Evolutionary conservation across 2,113 vertebrate genomes (phyloP).

Genomic region (Coreoperca whiteheadi): DNA sequence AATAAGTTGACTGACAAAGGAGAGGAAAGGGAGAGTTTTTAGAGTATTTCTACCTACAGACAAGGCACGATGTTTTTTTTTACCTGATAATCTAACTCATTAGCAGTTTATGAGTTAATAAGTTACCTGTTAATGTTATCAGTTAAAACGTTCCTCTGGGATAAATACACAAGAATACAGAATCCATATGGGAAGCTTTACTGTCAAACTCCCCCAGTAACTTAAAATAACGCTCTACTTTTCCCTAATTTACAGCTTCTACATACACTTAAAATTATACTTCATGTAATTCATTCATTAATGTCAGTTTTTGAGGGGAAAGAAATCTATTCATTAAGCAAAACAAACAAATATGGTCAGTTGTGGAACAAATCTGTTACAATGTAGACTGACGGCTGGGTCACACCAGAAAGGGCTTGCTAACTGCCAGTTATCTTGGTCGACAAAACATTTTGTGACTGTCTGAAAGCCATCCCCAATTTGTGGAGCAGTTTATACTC

Average conservation of each 20-base stretch:
- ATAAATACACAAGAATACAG: neutral
- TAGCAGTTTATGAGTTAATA: slow-evolving; percentile 14
- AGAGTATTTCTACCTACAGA: slow-evolving; percentile 50
- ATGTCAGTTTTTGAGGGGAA: neutral
- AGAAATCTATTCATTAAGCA: neutral
- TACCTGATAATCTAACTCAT: slow-evolving; percentile 18
- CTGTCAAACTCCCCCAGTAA: neutral
- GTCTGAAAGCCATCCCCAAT: neutral
- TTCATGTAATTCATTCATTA: neutral
- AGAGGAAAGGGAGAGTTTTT: slow-evolving; percentile 2
- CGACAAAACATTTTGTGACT: no score
- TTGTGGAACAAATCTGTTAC: neutral
- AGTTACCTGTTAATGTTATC: neutral
- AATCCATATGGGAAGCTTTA: slow-evolving; percentile 15
- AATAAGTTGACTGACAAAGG: slow-evolving; percentile 6
- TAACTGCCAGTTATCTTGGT: neutral
- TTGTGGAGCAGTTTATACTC: neutral
- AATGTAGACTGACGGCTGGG: neutral
- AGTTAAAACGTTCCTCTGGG: slow-evolving; percentile 13
- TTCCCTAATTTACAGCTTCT: neutral
- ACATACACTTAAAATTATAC: neutral
- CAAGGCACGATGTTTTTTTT: slow-evolving; percentile 46
- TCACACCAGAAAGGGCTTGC: slow-evolving; percentile 27
- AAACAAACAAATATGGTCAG: neutral
- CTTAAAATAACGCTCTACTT: neutral